Conservation (phyloP, 2,113 vertebrate genomes). For the Numida meleagris region DNA sequence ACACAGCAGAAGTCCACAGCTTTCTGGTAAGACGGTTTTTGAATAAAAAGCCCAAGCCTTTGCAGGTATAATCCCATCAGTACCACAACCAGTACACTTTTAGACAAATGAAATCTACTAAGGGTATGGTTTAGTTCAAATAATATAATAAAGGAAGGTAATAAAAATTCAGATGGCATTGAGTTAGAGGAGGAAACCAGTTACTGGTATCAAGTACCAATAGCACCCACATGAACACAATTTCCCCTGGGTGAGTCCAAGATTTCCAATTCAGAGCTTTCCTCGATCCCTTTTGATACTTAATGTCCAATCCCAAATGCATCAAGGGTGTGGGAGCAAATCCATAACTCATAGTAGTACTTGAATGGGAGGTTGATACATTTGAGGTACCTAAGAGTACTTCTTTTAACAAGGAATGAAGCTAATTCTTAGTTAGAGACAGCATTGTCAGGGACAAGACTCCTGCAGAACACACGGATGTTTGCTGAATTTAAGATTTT, state of each 20-base stretch:
- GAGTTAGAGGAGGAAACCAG: not conserved
- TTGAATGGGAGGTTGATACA: not conserved
- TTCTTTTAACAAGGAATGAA: not conserved
- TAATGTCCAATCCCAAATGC: rapidly evolving
- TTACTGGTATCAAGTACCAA: not conserved
- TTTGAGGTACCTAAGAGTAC: not conserved
- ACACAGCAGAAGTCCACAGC: not conserved
- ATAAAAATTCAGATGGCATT: not conserved
- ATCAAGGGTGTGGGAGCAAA: rapidly evolving
- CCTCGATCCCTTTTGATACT: not conserved
- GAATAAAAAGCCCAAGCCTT: not conserved
- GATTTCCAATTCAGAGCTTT: not conserved
- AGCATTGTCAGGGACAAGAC: not conserved
- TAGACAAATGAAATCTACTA: not conserved
- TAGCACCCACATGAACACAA: rapidly evolving
- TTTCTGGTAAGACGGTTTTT: not conserved
- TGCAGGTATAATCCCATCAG: not conserved
- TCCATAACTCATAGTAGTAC: rapidly evolving
- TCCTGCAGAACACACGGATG: not conserved
- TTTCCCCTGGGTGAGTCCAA: not conserved
- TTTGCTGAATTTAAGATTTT: not conserved
- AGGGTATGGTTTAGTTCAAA: not conserved
- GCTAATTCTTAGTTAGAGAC: not conserved
- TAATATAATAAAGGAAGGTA: not conserved
- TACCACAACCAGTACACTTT: no score